A percentile compares a stretch with the other conserved stretches of the same genome.
These are phyloP conservation scores for Acanthurus lineatus DNA, from an alignment of 2,797 vertebrate species.

Conservation along the genomic window DNA sequence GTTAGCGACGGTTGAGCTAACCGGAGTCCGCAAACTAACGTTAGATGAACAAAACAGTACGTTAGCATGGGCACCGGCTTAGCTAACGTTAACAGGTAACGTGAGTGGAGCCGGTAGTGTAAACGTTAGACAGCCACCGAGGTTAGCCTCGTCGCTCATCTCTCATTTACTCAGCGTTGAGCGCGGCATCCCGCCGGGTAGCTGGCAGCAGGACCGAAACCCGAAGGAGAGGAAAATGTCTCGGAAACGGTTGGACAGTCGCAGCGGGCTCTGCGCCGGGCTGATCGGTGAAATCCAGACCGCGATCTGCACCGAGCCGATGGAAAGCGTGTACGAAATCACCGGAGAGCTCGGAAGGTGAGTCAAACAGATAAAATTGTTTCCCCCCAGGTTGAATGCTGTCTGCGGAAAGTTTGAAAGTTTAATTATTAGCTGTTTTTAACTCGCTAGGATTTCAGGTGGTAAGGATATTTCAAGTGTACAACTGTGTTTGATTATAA, in stretches of 20 bases:
- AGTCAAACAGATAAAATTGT: conserved; percentile 45
- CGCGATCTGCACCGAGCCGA: conserved; percentile 86
- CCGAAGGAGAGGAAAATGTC: conserved; percentile 83
- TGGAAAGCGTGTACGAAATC: conserved; percentile 89
- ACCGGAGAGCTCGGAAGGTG: conserved; percentile 93
- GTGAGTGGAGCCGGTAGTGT: not conserved
- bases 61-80: conserved; percentile 7
- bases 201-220: conserved; percentile 11
- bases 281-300: conserved; percentile 89
- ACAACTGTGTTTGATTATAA: no score
- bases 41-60: not conserved
- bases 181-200: not conserved
- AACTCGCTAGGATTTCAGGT: no score
- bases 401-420: no score
- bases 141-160: conserved; percentile 5
- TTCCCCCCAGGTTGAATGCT: not conserved
- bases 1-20: conserved; percentile 61
- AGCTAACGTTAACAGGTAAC: conserved; percentile 49
- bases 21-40: conserved; percentile 16
- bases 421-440: no score
- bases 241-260: conserved; percentile 90
- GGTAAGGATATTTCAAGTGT: no score
- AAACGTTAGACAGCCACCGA: not conserved
- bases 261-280: conserved; percentile 84
- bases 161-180: not conserved